phyloP scores from a whole-genome alignment of 2,888 invertebrate species.

The Phytoseiulus persimilis region DNA sequence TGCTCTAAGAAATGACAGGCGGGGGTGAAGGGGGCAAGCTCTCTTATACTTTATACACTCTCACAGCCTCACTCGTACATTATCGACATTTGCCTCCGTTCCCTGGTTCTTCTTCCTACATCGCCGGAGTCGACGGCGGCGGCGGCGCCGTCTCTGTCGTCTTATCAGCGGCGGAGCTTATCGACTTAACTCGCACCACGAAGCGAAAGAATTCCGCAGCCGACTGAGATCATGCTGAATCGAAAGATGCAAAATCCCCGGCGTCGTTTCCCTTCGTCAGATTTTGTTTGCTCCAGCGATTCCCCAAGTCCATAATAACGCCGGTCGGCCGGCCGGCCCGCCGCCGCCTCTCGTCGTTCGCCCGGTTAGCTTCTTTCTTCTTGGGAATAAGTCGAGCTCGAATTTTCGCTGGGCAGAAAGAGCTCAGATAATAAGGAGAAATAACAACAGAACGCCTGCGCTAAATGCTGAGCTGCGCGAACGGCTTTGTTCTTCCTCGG shows the following conservation, averaged over 20 bases:
- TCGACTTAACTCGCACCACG: background rate
- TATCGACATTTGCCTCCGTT: background rate
- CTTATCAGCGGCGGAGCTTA: background rate
- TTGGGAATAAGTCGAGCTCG: background rate
- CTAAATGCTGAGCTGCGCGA: background rate
- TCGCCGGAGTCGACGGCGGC: background rate
- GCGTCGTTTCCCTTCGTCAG: background rate
- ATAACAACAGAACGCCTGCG: background rate
- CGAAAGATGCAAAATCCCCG: background rate
- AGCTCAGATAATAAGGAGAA: background rate
- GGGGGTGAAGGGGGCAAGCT: background rate
- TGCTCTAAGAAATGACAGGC: background rate
- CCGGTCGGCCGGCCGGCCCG: background rate
- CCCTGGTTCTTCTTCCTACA: background rate
- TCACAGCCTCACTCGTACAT: background rate
- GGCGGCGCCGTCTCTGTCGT: background rate
- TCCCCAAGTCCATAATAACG: background rate
- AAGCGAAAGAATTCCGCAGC: background rate
- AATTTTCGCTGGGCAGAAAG: background rate
- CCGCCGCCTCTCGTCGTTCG: background rate
- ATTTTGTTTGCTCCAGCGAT: background rate
- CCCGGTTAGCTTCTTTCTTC: background rate
- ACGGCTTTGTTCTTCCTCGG: background rate
- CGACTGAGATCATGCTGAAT: background rate
- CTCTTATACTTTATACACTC: background rate